Conservation (phyloP, 2,797 vertebrate genomes). For the Erpetoichthys calabaricus region DNA sequence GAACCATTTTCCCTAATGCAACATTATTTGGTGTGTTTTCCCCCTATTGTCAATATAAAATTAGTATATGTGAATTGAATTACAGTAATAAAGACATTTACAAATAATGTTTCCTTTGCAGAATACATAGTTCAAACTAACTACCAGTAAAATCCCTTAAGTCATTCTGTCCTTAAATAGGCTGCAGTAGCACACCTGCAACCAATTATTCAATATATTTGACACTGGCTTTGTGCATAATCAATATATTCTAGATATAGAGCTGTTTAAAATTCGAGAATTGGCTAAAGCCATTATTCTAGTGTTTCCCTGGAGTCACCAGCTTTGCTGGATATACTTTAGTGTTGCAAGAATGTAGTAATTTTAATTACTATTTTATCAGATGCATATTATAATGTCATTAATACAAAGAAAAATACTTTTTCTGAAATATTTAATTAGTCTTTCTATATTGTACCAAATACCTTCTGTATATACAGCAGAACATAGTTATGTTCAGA, state of each 20-base stretch:
- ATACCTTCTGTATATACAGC: too few species aligned
- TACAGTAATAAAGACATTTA: background rate
- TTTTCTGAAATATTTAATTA: too few species aligned
- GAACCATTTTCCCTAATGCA: background rate
- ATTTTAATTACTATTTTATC: too few species aligned
- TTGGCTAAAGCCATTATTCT: slow-evolving; percentile 23
- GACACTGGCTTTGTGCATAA: slow-evolving; percentile 30
- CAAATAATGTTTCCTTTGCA: slow-evolving; percentile 17
- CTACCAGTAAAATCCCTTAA: slow-evolving; percentile 14
- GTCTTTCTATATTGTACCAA: too few species aligned
- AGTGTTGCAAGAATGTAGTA: too few species aligned
- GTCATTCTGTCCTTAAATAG: slow-evolving; percentile 17
- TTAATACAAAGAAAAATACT: too few species aligned
- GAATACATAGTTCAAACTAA: slow-evolving; percentile 20
- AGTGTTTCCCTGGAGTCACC: slow-evolving; percentile 13
- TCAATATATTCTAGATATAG: slow-evolving; percentile 40
- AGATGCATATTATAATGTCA: too few species aligned
- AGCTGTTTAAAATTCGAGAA: slow-evolving; percentile 27
- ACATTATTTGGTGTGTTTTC: background rate
- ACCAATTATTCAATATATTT: slow-evolving; percentile 36
- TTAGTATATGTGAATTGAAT: background rate
- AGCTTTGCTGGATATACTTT: too few species aligned
- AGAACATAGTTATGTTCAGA: too few species aligned
- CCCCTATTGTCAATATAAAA: background rate
- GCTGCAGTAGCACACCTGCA: slow-evolving; percentile 20